Percentiles rank a stretch among this genome's conserved stretches.
Evolutionary conservation across 2,888 invertebrate genomes (phyloP).

Genomic region (Leucoma salicis): DNA sequence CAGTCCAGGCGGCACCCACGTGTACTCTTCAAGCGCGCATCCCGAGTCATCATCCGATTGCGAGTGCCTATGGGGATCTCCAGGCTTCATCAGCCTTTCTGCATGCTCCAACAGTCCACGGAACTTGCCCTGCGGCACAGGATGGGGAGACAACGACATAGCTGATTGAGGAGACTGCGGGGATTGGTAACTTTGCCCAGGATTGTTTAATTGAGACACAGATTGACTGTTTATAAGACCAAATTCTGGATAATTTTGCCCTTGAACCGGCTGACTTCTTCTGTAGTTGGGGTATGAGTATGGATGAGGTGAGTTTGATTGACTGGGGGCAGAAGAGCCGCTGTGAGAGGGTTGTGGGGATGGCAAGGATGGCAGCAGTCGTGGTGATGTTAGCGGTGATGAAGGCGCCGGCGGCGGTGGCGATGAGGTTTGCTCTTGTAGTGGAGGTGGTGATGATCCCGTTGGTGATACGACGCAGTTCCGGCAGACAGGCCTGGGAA

Average conservation of each 20-base stretch:
- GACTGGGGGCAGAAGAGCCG: conserved; percentile 63
- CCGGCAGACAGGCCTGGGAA: conserved; percentile 89
- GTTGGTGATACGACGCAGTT: conserved; percentile 87
- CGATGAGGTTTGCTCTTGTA: conserved; percentile 59
- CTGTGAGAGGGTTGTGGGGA: conserved; percentile 73
- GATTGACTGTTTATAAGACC: conserved; percentile 59
- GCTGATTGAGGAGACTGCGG: conserved; percentile 71
- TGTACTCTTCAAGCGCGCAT: conserved; percentile 98
- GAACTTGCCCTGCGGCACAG: conserved; percentile 71
- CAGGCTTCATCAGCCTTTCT: conserved; percentile 84
- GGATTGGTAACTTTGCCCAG: conserved; percentile 59
- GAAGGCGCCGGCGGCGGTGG: conserved; percentile 70
- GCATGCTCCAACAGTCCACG: conserved; percentile 74
- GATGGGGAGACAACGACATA: conserved; percentile 74
- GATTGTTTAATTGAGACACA: conserved; percentile 56
- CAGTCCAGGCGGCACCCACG: conserved; percentile 98
- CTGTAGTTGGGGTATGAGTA: conserved; percentile 69
- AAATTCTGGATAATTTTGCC: conserved; percentile 52
- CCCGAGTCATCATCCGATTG: conserved; percentile 99
- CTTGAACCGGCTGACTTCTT: conserved; percentile 52
- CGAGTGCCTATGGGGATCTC: conserved; percentile 91
- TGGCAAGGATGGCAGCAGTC: conserved; percentile 49
- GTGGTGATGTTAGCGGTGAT: conserved; percentile 61
- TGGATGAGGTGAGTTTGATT: conserved; percentile 67
- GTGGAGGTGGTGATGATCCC: conserved; percentile 68